These are phyloP conservation scores for Drosophila phalerata DNA, from an alignment of 2,888 invertebrate genomes.

Conservation along the genomic window DNA sequence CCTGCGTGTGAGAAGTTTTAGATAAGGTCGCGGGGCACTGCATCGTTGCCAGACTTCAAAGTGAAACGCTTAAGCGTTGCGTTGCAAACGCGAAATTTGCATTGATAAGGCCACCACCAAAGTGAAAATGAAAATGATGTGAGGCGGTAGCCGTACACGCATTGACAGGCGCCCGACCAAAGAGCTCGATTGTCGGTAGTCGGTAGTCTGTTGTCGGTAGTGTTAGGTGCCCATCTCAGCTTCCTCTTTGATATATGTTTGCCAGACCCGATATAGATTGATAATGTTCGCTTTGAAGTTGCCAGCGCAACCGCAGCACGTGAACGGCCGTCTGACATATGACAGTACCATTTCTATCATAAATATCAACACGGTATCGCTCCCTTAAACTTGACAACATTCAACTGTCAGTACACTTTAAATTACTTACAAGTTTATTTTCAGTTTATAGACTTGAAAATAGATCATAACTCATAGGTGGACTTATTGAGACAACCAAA, in stretches of 20 bases:
- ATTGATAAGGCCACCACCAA: conserved; percentile 59
- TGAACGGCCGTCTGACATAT: conserved; percentile 5
- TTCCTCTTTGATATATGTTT: conserved; percentile 53
- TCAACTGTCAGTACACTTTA: neutral
- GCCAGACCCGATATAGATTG: conserved; percentile 23
- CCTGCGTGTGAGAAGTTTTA: conserved; percentile 81
- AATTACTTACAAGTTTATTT: too few species aligned
- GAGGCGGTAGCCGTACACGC: conserved; percentile 6
- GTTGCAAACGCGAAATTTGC: conserved; percentile 71
- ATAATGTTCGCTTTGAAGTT: conserved; percentile 65
- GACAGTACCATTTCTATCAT: conserved; percentile 1
- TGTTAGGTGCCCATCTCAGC: conserved; percentile 43
- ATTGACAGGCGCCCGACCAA: conserved; percentile 14
- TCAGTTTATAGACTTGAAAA: neutral
- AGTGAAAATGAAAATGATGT: neutral
- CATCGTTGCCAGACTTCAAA: conserved; percentile 65
- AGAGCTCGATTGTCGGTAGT: neutral
- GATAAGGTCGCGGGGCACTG: conserved; percentile 57
- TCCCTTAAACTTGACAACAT: neutral
- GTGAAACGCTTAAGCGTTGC: too few species aligned
- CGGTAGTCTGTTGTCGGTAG: conserved; percentile 9
- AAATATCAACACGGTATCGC: neutral
- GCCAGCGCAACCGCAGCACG: conserved; percentile 35
- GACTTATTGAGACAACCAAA: neutral
- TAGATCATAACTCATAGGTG: neutral